Evolutionary conservation across 2,113 vertebrate genomes (phyloP), one percentile per base, ranked within the genome.

Genomic region (Butorides virescens): DNA sequence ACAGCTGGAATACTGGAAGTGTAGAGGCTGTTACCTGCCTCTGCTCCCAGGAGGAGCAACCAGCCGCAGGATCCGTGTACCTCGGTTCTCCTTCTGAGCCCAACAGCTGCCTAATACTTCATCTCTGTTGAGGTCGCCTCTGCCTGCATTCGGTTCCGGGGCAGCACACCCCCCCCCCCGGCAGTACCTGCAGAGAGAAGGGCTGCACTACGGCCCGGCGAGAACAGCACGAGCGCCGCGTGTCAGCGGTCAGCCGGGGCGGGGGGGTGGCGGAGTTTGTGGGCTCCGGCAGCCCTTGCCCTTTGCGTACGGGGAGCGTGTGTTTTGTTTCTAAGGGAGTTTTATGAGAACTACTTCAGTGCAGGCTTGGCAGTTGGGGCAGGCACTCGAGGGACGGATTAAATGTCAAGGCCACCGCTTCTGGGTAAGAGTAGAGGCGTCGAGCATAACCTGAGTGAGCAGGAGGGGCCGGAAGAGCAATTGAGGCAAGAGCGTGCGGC

Each of bases 321-420:
- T 88, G 34, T 93, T 96, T 91, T 82, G 94, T 96, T 96, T 93
- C 96, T 78, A 97, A 95, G 97, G 95, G 74, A 92, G 55, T 95
- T 97, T 96, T 46, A 55, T 61, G 49, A 95, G 96, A 93, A 77
- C 83, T 79, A 49, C 93, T 98, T 92, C 75, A 88, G 84, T 37
- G 39, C 96, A 80, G 80, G 78, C 67, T 96, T 95, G 93, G 90
- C 91, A 94, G 72, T 63, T 83, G 65, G 95, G 90, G 93, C 85
- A 88, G 63, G 63, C 56, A 79, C 91, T 97, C 94, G 63, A 95
- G 65, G 25, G 44, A 11, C 29, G 56, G 92, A 85, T 53, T 95
- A 95, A 97, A 95, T 63, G 80, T 96, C 95, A 97, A 96, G 92
- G 88, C 85, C 59, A 56, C 49, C 12, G 62, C 92, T 96, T 82